These are phyloP conservation scores for Euproctis similis DNA, from an alignment of 2,888 invertebrate genomes.

Conservation along the genomic window DNA sequence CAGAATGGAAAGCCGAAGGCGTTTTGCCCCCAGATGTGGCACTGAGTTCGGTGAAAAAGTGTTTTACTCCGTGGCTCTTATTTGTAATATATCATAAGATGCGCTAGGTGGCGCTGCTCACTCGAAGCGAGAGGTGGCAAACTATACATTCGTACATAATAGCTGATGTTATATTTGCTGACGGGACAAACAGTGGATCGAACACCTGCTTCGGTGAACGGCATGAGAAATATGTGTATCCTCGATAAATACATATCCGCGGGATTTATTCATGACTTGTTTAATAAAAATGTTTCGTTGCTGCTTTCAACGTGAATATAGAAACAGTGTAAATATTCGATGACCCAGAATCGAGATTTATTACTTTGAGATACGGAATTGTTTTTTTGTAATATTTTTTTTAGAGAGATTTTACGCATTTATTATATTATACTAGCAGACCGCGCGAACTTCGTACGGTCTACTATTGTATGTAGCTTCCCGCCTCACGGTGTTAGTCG, in stretches of 20 bases:
- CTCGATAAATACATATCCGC: conserved; percentile 27
- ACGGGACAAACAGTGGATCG: conserved; percentile 53
- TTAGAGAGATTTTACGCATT: background rate
- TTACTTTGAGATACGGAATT: background rate
- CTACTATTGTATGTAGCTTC: too few relatives aligned
- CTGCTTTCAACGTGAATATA: conserved; percentile 23
- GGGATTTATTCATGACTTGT: conserved; percentile 36
- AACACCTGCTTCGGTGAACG: conserved; percentile 55
- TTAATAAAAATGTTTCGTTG: conserved; percentile 40
- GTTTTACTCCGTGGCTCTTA: conserved; percentile 67
- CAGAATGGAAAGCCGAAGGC: conserved; percentile 71
- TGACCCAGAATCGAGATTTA: background rate
- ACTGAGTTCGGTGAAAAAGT: conserved; percentile 74
- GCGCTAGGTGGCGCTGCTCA: conserved; percentile 31
- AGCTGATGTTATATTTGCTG: conserved; percentile 51
- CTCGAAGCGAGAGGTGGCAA: conserved; percentile 21
- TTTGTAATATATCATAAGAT: conserved; percentile 59
- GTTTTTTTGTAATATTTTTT: background rate
- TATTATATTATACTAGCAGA: too few relatives aligned
- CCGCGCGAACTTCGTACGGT: conserved; percentile 2
- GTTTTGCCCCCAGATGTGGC: conserved; percentile 73
- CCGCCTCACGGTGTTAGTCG: too few relatives aligned
- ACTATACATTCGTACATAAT: conserved; percentile 44
- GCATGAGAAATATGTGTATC: conserved; percentile 44
- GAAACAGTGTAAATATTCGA: conserved; percentile 10